Percentiles rank a stretch among this genome's conserved stretches.
phyloP scores from a whole-genome alignment of 2,888 invertebrate species.

The Cordilura impudica region DNA sequence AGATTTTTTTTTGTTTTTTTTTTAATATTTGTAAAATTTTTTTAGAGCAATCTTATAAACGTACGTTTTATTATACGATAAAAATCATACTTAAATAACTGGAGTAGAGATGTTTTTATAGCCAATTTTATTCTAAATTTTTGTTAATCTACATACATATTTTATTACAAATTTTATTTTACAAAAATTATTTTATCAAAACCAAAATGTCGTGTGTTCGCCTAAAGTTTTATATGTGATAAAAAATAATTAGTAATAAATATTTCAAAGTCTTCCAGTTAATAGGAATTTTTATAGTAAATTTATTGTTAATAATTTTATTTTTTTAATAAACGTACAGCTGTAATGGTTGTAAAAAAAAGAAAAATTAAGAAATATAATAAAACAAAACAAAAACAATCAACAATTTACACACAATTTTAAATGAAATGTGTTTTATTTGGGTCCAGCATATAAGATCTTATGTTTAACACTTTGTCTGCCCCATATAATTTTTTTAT shows the following conservation, averaged over 20 bases:
- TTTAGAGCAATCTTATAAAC: constrained; percentile 14
- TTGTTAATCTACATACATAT: neutral
- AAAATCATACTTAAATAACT: constrained; percentile 6
- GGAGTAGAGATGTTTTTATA: neutral
- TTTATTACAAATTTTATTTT: neutral
- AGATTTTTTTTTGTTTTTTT: neutral
- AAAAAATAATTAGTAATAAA: constrained; percentile 33
- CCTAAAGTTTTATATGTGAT: constrained; percentile 49
- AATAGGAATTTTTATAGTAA: constrained; percentile 36
- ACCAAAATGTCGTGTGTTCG: constrained; percentile 40
- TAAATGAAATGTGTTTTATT: neutral
- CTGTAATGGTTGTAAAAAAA: constrained; percentile 6
- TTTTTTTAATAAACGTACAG: constrained; percentile 19
- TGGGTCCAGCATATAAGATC: no score
- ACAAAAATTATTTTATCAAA: neutral
- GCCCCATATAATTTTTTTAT: no score
- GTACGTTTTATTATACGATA: constrained; percentile 13
- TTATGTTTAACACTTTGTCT: no score
- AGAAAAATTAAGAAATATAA: constrained; percentile 9
- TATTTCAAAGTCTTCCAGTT: constrained; percentile 57
- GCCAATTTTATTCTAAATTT: neutral
- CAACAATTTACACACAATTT: neutral
- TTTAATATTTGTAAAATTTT: no score
- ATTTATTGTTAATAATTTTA: constrained; percentile 21
- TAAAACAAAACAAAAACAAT: neutral